Conservation (phyloP, 64 coral and sea anemone genomes). For the Pocillopora verrucosa region DNA sequence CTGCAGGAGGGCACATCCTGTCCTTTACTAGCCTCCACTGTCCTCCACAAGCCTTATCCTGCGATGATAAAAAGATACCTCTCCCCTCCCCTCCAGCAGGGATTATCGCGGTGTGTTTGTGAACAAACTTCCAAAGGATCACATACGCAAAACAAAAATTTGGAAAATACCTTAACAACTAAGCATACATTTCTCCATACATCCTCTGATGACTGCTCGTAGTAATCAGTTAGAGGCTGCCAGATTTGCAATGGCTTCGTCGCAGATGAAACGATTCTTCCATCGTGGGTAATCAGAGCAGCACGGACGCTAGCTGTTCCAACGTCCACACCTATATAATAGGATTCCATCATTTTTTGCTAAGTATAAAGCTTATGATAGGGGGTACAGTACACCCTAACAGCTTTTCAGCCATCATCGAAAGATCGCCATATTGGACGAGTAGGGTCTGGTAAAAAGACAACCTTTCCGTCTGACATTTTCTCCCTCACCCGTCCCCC, state of each 20-base stretch:
- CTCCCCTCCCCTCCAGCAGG: no score
- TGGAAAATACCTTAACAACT: slow-evolving; percentile 65
- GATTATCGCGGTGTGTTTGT: no score
- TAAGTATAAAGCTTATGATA: background rate
- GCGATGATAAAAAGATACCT: no score
- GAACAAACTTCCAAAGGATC: no score
- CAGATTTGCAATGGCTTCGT: slow-evolving; percentile 65
- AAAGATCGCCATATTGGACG: background rate
- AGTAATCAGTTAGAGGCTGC: slow-evolving; percentile 31
- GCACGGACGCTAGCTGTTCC: slow-evolving; percentile 82
- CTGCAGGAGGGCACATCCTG: no score
- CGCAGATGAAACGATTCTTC: slow-evolving; percentile 28
- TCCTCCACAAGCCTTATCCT: no score
- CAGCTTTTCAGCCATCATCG: background rate
- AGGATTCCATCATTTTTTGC: slow-evolving; percentile 13
- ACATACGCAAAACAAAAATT: no score
- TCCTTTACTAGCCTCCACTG: no score
- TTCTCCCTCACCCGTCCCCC: no score
- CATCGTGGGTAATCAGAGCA: slow-evolving; percentile 70
- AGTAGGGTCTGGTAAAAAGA: background rate
- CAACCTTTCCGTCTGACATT: no score
- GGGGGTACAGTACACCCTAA: background rate
- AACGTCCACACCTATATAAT: slow-evolving; percentile 90
- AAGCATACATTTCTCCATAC: slow-evolving; percentile 65
- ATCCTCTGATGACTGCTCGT: slow-evolving; percentile 83